A percentile compares a stretch with the other conserved stretches of the same genome.
Conservation (phyloP, 1,140 invertebrate species). For the Leptopilina boulardi region DNA sequence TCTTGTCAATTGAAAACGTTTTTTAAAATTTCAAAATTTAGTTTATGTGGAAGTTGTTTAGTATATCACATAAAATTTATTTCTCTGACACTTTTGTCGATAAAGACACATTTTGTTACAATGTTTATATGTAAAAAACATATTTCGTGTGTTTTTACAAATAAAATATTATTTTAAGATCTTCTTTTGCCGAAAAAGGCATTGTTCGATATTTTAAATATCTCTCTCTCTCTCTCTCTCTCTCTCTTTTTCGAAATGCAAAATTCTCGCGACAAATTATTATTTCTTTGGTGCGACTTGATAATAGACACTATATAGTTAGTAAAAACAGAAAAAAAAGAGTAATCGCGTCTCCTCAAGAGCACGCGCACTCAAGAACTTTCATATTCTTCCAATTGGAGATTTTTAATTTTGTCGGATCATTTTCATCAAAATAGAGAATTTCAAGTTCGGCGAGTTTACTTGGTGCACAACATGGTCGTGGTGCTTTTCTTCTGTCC, state of each 20-base stretch:
- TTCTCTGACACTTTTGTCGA: too few species aligned
- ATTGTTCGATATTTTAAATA: too few species aligned
- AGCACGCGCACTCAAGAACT: slow-evolving; percentile 85
- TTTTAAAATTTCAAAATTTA: too few species aligned
- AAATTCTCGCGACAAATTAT: neutral
- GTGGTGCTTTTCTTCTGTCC: slow-evolving; percentile 78
- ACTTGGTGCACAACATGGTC: slow-evolving; percentile 84
- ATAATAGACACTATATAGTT: neutral
- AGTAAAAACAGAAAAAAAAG: too few species aligned
- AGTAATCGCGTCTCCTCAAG: slow-evolving; percentile 70
- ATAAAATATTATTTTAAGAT: too few species aligned
- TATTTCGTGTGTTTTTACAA: too few species aligned
- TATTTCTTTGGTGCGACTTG: slow-evolving; percentile 6
- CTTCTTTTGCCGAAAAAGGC: too few species aligned
- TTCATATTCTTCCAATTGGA: slow-evolving; percentile 84
- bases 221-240: neutral
- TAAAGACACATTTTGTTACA: too few species aligned
- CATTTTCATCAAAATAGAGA: slow-evolving; percentile 81
- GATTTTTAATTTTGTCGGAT: slow-evolving; percentile 80
- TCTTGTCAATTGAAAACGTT: too few species aligned
- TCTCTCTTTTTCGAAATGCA: neutral
- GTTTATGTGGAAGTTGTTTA: too few species aligned
- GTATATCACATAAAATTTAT: too few species aligned
- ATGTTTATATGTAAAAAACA: too few species aligned
- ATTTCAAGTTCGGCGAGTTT: slow-evolving; percentile 83